A percentile compares a stretch with the other conserved stretches of the same genome.
Evolutionary conservation across 2,113 vertebrate genomes (phyloP).

Genomic region (Leptobrachium ailaonicum): DNA sequence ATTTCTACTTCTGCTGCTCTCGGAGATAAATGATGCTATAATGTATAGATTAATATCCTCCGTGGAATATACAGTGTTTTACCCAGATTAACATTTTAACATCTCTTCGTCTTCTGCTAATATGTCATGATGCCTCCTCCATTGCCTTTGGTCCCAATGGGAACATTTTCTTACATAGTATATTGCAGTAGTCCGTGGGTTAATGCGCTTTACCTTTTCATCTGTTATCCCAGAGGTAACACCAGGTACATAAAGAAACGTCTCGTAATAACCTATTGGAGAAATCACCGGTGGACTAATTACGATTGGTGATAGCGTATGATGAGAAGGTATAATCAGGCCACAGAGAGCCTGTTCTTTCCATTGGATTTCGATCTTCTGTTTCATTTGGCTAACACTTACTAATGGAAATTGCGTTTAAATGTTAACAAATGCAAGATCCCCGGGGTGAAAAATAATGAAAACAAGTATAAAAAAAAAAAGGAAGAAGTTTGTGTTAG

Average conservation of each 20-base stretch:
- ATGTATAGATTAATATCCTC: too few relatives aligned
- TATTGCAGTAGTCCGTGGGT: too few relatives aligned
- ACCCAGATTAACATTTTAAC: too few relatives aligned
- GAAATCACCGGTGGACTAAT: constrained; percentile 29
- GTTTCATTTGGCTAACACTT: constrained; percentile 29
- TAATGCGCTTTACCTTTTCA: neutral
- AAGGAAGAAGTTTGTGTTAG: constrained; percentile 29
- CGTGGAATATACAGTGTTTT: too few relatives aligned
- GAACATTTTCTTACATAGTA: too few relatives aligned
- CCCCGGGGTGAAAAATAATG: constrained; percentile 41
- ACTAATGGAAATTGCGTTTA: constrained; percentile 46
- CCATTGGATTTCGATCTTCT: constrained; percentile 32
- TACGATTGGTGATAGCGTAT: constrained; percentile 36
- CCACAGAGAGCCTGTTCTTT: constrained; percentile 26
- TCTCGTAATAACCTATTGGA: constrained; percentile 16
- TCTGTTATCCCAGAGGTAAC: constrained; percentile 3
- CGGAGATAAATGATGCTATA: too few relatives aligned
- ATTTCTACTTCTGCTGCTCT: too few relatives aligned
- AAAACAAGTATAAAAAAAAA: constrained; percentile 33
- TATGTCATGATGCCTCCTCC: too few relatives aligned
- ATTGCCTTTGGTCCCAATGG: too few relatives aligned
- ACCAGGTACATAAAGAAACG: constrained; percentile 25
- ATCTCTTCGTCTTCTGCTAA: too few relatives aligned
- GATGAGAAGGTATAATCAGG: constrained; percentile 40
- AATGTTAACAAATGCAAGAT: constrained; percentile 47